phyloP scores from a whole-genome alignment of 2,888 invertebrate species.

The Folsomia manolachei region DNA sequence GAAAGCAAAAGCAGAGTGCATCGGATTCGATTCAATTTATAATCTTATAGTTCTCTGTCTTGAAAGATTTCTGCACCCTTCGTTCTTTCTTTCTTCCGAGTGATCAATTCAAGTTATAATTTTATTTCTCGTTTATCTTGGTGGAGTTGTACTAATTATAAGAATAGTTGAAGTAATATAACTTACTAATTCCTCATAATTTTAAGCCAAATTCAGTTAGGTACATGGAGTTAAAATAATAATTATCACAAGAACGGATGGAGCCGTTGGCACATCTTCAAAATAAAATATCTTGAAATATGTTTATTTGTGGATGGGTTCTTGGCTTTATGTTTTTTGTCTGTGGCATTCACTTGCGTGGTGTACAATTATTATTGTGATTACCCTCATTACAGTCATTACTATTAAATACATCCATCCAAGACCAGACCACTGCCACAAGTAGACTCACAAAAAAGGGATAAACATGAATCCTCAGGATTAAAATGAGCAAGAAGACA shows the following conservation, averaged over 20 bases:
- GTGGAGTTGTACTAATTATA: neutral
- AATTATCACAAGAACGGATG: neutral
- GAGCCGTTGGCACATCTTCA: conserved; percentile 8
- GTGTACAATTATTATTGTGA: neutral
- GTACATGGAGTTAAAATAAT: conserved; percentile 5
- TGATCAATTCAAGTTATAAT: too few species aligned
- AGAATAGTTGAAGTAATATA: neutral
- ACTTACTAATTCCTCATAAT: neutral
- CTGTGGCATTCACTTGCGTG: neutral
- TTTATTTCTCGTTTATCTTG: too few species aligned
- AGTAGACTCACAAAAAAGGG: too few species aligned
- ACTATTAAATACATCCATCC: neutral
- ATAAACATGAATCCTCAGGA: neutral
- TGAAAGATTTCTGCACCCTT: too few species aligned
- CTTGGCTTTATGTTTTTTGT: neutral
- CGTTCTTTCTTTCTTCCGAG: too few species aligned
- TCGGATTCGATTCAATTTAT: too few species aligned
- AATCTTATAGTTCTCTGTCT: too few species aligned
- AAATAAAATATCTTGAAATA: neutral
- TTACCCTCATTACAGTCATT: neutral
- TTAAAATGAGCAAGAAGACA: conserved; percentile 34
- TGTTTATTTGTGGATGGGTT: too few species aligned
- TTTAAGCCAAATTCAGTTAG: too few species aligned
- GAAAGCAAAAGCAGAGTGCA: too few species aligned
- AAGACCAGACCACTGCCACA: too few species aligned